Base-by-base conservation (phyloP, 2,113 vertebrate genomes). In the Archilochus colubris region DNA sequence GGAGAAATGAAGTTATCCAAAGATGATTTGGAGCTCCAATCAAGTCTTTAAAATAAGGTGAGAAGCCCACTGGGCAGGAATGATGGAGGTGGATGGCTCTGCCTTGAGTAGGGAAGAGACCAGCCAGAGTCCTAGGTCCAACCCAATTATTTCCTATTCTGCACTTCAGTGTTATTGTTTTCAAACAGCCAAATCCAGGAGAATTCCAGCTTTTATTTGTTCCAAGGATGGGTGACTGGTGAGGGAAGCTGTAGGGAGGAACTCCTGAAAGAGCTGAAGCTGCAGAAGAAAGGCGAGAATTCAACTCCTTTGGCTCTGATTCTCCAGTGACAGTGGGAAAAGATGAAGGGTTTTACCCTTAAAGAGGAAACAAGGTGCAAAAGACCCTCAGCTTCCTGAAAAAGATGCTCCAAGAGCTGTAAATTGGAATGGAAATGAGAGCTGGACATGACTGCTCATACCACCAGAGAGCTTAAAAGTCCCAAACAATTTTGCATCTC, bases 71-170 rank as follows among this genome's bases (percentile, higher is more conserved):
- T 19, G 12, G 50, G 38, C 23, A 48, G 14, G 6, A 80, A 57
- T 0, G 2, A 72, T 13, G 43, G 3, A 50, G 50, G 30, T 64
- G 8, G 12, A n/a, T 40, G 57, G 75, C 31, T 30, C 20, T 57
- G 18, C 43, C 18, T 33, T 17, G 28, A 64, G 40, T 8, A 33
- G 10, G 10, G 33, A 15, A 50, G 12, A 80, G 12, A 38, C 40
- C n/a, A 48, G 24, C 18, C n/a, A 43, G 51, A 0, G 0, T 14
- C 67, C 20, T 10, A 57, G 9, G 31, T 28, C 31, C 54, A 62
- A 7, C 10, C 11, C 74, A 43, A 10, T 51, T 51, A 64, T 51
- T 28, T n/a, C 12, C 22, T 40, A 5, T 40, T 40, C 40, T 40
- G 40, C 40, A 40, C 40, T 40, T 11, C 12, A 13, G 11, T 40